phyloP scores from a whole-genome alignment of 1,140 invertebrate species.

The Drosophila mojavensis region DNA sequence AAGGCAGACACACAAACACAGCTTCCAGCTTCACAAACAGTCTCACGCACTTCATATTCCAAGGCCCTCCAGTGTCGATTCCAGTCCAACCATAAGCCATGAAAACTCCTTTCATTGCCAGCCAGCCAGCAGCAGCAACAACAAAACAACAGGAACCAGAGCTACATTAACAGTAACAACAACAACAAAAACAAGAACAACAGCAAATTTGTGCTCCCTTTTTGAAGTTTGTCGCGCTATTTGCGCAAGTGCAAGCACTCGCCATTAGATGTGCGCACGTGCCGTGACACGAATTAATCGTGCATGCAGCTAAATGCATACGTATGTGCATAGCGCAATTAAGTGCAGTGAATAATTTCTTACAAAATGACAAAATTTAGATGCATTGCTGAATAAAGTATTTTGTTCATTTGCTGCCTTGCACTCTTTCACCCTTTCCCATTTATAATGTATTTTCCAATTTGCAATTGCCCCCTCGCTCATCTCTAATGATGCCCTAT shows the following conservation, averaged over 20 bases:
- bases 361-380: neutral
- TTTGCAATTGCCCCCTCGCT: neutral
- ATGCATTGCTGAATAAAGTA: too few species aligned
- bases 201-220: conserved; percentile 54
- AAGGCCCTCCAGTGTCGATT: conserved; percentile 70
- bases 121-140: conserved; percentile 26
- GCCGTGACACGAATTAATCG: conserved; percentile 33
- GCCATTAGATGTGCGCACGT: conserved; percentile 23
- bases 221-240: conserved; percentile 72
- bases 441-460: neutral
- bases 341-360: too few species aligned
- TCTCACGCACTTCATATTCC: conserved; percentile 32
- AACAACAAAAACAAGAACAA: conserved; percentile 38
- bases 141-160: neutral
- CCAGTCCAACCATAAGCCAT: conserved; percentile 53
- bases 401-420: neutral
- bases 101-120: conserved; percentile 75
- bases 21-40: conserved; percentile 44
- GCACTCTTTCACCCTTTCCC: neutral
- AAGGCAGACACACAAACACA: conserved; percentile 35
- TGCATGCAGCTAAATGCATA: neutral
- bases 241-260: conserved; percentile 78
- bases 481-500: conserved; percentile 27
- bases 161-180: conserved; percentile 5
- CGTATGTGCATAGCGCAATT: neutral